These are phyloP conservation scores for Drosophila meridiana DNA, from an alignment of 2,888 invertebrate genomes.

Conservation along the genomic window DNA sequence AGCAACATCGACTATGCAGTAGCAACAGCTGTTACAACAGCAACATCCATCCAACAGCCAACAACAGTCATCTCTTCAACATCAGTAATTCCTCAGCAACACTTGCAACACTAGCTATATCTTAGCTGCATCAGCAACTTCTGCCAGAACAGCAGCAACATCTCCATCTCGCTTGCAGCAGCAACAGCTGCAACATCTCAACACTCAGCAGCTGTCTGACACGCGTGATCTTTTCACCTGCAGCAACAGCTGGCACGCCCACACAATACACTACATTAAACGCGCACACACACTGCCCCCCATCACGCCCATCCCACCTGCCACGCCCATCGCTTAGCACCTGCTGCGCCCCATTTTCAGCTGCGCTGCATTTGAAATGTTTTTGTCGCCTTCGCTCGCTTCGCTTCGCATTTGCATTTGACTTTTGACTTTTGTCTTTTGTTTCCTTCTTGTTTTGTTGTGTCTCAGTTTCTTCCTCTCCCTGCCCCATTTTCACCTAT, in stretches of 20 bases:
- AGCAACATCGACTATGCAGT: background rate
- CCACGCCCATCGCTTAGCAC: background rate
- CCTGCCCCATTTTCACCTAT: constrained; percentile 1
- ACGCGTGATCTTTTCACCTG: constrained; percentile 7
- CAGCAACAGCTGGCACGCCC: constrained; percentile 4
- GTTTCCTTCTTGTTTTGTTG: background rate
- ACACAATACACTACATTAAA: background rate
- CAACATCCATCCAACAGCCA: background rate
- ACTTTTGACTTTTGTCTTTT: constrained; percentile 9
- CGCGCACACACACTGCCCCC: background rate
- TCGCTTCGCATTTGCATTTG: constrained; percentile 11
- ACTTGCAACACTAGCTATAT: background rate
- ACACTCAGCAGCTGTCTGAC: background rate
- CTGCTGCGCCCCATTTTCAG: background rate
- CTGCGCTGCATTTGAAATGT: background rate
- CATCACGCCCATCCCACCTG: background rate
- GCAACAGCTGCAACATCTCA: background rate
- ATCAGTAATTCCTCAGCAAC: background rate
- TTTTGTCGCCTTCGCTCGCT: background rate
- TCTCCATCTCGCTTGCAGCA: background rate
- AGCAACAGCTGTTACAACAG: background rate
- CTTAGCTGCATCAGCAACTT: background rate
- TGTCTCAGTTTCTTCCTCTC: background rate
- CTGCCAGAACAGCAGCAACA: background rate
- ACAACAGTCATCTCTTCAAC: too few relatives aligned